Evolutionary conservation across 2,797 vertebrate species (phyloP).

Genomic region (Falco cherrug): DNA sequence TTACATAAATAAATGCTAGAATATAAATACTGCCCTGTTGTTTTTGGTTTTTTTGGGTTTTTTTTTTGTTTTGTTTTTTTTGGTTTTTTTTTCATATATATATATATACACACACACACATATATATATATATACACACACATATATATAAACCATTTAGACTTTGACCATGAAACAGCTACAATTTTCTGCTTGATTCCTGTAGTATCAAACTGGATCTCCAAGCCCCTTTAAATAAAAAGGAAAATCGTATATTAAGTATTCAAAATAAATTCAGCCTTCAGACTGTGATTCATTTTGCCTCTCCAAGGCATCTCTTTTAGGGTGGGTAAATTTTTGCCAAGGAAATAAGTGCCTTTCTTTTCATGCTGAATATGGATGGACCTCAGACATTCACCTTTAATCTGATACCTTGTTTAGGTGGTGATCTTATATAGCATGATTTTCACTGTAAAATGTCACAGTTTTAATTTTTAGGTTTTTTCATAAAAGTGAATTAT

Average conservation of each 20-base stretch:
- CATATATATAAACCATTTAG: background rate
- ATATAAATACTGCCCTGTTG: background rate
- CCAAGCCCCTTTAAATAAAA: background rate
- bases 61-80: background rate
- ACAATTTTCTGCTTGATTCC: background rate
- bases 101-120: no score
- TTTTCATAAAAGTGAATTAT: background rate
- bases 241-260: background rate
- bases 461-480: fast-evolving
- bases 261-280: background rate
- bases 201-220: background rate
- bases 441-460: background rate
- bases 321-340: background rate
- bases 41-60: background rate
- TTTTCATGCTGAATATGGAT: background rate
- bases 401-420: background rate
- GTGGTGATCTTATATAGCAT: background rate
- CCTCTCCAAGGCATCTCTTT: background rate
- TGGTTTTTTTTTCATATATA: no score
- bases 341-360: background rate
- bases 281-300: background rate
- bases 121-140: no score
- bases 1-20: background rate
- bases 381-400: background rate
- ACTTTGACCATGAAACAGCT: background rate